A percentile compares a stretch with the other conserved stretches of the same genome.
Conservation (phyloP, 2,113 vertebrate species). For the Physeter macrocephalus region DNA sequence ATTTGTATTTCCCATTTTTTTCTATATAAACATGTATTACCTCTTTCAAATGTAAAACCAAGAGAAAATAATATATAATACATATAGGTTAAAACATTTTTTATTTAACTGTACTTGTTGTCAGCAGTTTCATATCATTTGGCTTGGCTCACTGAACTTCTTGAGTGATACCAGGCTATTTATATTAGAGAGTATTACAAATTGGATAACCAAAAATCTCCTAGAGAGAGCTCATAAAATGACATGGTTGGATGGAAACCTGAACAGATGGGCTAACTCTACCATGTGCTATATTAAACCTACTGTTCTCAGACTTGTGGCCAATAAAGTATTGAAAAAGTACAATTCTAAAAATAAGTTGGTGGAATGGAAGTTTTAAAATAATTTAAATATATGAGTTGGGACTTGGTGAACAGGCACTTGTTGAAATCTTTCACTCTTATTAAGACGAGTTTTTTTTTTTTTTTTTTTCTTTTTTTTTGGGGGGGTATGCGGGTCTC, state of each 20-base stretch:
- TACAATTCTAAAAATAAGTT: conserved; percentile 72
- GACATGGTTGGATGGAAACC: conserved; percentile 73
- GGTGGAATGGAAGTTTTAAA: conserved; percentile 26
- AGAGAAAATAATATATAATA: conserved; percentile 41
- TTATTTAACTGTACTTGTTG: conserved; percentile 67
- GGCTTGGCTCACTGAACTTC: conserved; percentile 63
- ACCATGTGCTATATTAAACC: conserved; percentile 71
- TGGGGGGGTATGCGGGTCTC: too few species aligned
- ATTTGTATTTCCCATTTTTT: background rate
- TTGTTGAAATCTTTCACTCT: background rate
- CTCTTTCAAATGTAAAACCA: background rate
- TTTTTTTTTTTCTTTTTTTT: too few species aligned
- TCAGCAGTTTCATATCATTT: conserved; percentile 54
- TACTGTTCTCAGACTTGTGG: conserved; percentile 72
- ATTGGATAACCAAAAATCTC: conserved; percentile 72
- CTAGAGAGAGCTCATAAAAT: conserved; percentile 72
- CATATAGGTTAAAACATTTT: conserved; percentile 54
- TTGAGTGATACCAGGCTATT: conserved; percentile 73
- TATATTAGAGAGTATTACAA: conserved; percentile 72
- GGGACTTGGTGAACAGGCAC: conserved; percentile 32
- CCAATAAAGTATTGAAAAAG: conserved; percentile 66
- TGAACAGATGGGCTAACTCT: conserved; percentile 80
- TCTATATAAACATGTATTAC: background rate
- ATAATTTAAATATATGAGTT: background rate
- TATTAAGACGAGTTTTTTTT: too few species aligned